These are phyloP conservation scores for Semnopithecus entellus DNA, from an alignment of 2,113 vertebrate species.

Conservation along the genomic window DNA sequence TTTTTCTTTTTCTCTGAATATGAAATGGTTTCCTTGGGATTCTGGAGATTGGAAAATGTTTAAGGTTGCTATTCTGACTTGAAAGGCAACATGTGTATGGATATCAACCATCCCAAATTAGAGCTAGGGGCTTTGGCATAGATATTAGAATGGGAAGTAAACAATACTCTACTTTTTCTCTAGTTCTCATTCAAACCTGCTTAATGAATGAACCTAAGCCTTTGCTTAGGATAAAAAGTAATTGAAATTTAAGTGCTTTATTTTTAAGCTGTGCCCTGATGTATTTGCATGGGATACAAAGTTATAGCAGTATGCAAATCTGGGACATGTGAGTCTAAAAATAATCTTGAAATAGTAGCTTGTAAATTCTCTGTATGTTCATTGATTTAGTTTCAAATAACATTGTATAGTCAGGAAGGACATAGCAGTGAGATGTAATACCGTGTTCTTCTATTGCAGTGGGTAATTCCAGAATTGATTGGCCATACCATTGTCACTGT, in stretches of 20 bases:
- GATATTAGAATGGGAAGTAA: neutral
- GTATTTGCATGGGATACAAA: neutral
- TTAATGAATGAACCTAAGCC: neutral
- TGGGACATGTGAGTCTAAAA: constrained; percentile 16
- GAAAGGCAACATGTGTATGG: neutral
- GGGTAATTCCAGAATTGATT: constrained; percentile 95
- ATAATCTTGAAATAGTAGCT: neutral
- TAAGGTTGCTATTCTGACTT: neutral
- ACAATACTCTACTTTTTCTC: neutral
- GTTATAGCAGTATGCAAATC: neutral
- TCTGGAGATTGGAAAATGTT: constrained; percentile 1
- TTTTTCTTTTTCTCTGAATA: neutral
- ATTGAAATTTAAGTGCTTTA: constrained; percentile 16
- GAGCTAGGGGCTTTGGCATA: neutral
- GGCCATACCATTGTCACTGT: constrained; percentile 92
- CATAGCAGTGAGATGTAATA: neutral
- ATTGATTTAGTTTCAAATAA: neutral
- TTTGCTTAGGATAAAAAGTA: constrained; percentile 7
- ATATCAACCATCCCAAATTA: neutral
- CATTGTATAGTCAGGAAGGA: neutral
- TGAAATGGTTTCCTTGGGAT: neutral
- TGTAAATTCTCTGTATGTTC: neutral
- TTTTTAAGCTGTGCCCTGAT: neutral
- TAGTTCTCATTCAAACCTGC: neutral
- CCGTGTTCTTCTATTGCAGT: constrained; percentile 82